phyloP scores from a whole-genome alignment of 2,888 invertebrate species.

The Patella ulyssiponensis region DNA sequence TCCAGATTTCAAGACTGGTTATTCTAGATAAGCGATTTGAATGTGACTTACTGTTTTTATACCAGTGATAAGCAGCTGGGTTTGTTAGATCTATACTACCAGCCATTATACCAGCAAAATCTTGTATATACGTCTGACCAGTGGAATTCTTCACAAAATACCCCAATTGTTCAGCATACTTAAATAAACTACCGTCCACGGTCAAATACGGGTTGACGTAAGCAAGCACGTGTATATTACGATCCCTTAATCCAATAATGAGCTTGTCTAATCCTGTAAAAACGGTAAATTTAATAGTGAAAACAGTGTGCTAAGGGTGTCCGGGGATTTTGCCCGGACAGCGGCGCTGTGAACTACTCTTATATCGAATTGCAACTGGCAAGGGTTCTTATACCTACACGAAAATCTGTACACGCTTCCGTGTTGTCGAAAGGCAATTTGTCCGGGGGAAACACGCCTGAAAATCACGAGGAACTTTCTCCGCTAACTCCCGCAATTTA shows the following conservation, averaged over 20 bases:
- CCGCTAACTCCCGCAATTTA: too few species aligned
- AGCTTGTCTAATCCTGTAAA: slow-evolving; percentile 51
- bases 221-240: slow-evolving; percentile 56
- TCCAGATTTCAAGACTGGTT: too few species aligned
- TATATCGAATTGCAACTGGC: too few species aligned
- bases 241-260: slow-evolving; percentile 40
- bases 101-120: slow-evolving; percentile 61
- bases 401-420: too few species aligned
- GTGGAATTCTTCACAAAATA: slow-evolving; percentile 57
- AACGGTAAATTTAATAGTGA: background rate
- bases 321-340: too few species aligned
- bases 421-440: too few species aligned
- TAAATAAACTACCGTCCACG: slow-evolving; percentile 53
- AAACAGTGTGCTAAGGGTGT: too few species aligned
- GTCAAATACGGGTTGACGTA: slow-evolving; percentile 66
- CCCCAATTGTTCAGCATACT: slow-evolving; percentile 44
- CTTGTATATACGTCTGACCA: slow-evolving; percentile 47
- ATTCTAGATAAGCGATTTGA: too few species aligned
- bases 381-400: too few species aligned
- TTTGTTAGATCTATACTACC: slow-evolving; percentile 66
- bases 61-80: slow-evolving; percentile 60
- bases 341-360: too few species aligned
- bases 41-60: slow-evolving; percentile 46
- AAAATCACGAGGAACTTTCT: too few species aligned
- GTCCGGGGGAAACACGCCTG: too few species aligned